Evolutionary conservation across 2,113 vertebrate species (phyloP), one percentile per base, ranked within the genome.

Genomic region (Syngnathus typhle): DNA sequence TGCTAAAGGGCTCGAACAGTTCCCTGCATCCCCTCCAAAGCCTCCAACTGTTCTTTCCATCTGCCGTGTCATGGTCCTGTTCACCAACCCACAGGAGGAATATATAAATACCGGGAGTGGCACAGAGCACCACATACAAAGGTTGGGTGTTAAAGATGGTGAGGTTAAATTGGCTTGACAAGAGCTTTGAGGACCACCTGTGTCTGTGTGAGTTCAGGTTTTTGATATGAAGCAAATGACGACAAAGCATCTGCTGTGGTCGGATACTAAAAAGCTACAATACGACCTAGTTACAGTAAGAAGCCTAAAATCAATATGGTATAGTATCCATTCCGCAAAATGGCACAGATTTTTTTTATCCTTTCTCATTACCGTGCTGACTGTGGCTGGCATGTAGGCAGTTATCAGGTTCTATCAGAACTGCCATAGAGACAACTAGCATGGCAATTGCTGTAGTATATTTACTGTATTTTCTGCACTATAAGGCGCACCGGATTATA

Each of bases 1-100:
- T 76, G 27, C 81, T 64, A 37, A 68, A 69, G 80, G 85, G 86
- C 67, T 72, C 68, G 69, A 74, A 78, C 75, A 83, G 80, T 79
- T 80, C 80, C 76, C 78, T 70, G 64, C 71, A 66, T 81, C 83
- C 86, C 86, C 80, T 86, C 19, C 16, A 19, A 39, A 68, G 73
- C 67, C 84, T 84, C 87, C 87, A 80, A 82, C 87, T 15, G 87
- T 74, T 82, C 73, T 70, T 71, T 89, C 88, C 89, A 88, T 91
- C 88, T 90, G 88, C 78, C 82, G 41, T 79, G 76, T 84, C 81
- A 76, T 75, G 77, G 78, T 78, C 49, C 65, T 38, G 60, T 81
- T 58, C 69, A 73, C 10, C 0, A 56, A 80, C 59, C 75, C 65
- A 75, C 71, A 60, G 73, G 74, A 67, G 70, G 63, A 77, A 54